phyloP scores from a whole-genome alignment of 2,888 invertebrate species.

The Girardia tigrina region DNA sequence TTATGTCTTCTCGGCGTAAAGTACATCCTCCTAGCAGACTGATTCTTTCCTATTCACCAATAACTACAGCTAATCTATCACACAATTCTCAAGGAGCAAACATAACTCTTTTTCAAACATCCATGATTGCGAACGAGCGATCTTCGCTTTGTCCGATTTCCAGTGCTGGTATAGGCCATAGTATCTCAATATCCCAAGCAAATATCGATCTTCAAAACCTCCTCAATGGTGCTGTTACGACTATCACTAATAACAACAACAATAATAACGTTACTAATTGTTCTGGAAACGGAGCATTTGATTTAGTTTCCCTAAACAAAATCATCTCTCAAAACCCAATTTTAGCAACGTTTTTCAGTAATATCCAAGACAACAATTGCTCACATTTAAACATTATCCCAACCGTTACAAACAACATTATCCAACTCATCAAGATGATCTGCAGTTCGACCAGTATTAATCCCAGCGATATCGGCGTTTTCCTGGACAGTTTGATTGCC shows the following conservation, averaged over 20 bases:
- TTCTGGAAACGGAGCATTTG: background rate
- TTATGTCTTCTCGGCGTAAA: slow-evolving; percentile 33
- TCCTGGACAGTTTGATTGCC: background rate
- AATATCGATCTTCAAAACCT: slow-evolving; percentile 12
- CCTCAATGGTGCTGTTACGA: background rate
- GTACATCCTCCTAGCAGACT: slow-evolving; percentile 30
- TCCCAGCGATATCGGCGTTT: background rate
- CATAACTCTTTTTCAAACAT: slow-evolving; percentile 8
- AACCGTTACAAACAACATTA: background rate
- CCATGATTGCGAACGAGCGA: slow-evolving; percentile 17
- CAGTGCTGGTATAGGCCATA: background rate
- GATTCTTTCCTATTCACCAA: slow-evolving; percentile 25
- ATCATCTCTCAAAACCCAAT: slow-evolving; percentile 12
- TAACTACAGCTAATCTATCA: background rate
- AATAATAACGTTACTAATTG: background rate
- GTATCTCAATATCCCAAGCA: slow-evolving; percentile 9
- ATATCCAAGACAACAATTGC: background rate
- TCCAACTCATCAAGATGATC: background rate
- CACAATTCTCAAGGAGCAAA: slow-evolving; percentile 15
- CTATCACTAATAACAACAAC: background rate
- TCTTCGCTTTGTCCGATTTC: background rate
- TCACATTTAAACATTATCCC: slow-evolving; percentile 9
- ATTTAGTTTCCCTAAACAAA: slow-evolving; percentile 3
- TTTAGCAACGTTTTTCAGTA: slow-evolving; percentile 10
- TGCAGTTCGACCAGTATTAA: background rate